Base-by-base conservation (phyloP, 1,140 invertebrate genomes). In the Cydia strobilella region DNA sequence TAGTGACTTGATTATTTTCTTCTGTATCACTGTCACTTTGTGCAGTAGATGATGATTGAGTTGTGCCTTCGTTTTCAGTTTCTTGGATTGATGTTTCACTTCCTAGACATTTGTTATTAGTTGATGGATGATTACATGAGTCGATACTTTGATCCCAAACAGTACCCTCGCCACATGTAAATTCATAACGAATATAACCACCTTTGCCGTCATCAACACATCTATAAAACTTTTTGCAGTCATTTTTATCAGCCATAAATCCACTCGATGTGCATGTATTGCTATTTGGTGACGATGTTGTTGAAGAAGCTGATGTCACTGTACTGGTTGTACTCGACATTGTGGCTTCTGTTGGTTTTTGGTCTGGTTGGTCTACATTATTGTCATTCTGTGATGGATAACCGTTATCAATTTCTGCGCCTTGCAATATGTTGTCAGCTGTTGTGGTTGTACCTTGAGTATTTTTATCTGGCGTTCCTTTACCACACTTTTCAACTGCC, bases 191-290 rank as follows among this genome's bases (percentile, higher is more conserved):
- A 15, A 80, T 93, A 76, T 91, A 95, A 31, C 92, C 92, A n/a
- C 93, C 93, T 76, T 93, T 84, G 27, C 93, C 94, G 77, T 94
- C 93, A 82, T 94, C 92, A 4, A 95, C 94, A 82, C 95, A 96
- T 73, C 95, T 92, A 82, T 95, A 95, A 79, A 96, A 96, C 81
- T 94, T 94, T 74, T 93, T 93, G 78, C 96, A 88, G 76, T 90
- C 79, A 74, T 79, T 79, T 72, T n/a, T 39, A 79, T 85, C 83
- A 27, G 84, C 87, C 82, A 93, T 93, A 80, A 95, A 95, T 54
- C 95, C 95, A 80, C 79, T 84, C 42, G 80, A 66, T 35, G 72
- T 81, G 77, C 90, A 93, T 35, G 75, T 75, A 75, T 75, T 72
- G 59, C 77, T 73, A 39, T 51, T 39, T 31, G 77, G 75, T 72